A percentile compares a stretch with the other conserved stretches of the same genome.
These are phyloP conservation scores for Periplaneta americana DNA, from an alignment of 1,140 invertebrate genomes.

Conservation along the genomic window DNA sequence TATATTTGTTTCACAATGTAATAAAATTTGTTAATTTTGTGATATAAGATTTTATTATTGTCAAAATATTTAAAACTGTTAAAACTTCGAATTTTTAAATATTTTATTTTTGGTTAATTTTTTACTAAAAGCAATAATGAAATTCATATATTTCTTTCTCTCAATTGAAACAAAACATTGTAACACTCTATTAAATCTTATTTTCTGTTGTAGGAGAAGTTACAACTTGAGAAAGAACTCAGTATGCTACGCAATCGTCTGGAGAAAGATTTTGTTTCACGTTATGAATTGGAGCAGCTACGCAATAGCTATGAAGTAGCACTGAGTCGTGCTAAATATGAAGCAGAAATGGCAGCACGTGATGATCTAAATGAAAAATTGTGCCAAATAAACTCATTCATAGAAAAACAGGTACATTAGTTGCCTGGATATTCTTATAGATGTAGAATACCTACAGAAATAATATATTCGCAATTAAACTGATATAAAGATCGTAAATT, in stretches of 20 bases:
- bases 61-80: too few species aligned
- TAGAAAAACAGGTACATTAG: slow-evolving; percentile 1
- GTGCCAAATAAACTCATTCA: not conserved
- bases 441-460: too few species aligned
- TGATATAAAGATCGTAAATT: too few species aligned
- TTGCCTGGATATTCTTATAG: too few species aligned
- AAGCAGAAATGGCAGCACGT: slow-evolving; percentile 21
- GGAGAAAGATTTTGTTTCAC: slow-evolving; percentile 25
- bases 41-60: too few species aligned
- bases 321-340: slow-evolving; percentile 13
- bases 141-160: too few species aligned
- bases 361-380: slow-evolving; percentile 19
- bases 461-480: too few species aligned
- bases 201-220: slow-evolving; percentile 20
- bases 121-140: too few species aligned
- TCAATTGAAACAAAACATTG: not conserved
- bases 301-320: slow-evolving; percentile 9
- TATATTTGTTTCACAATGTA: too few species aligned
- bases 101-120: too few species aligned
- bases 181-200: not conserved
- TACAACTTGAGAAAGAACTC: slow-evolving; percentile 23
- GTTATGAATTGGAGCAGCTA: slow-evolving; percentile 22
- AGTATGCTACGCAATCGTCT: slow-evolving; percentile 17
- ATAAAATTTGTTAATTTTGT: too few species aligned
- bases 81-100: too few species aligned